Percentiles rank a stretch among this genome's conserved stretches.
These are phyloP conservation scores for Eilema caniola DNA, from an alignment of 2,888 invertebrate species.

Conservation along the genomic window DNA sequence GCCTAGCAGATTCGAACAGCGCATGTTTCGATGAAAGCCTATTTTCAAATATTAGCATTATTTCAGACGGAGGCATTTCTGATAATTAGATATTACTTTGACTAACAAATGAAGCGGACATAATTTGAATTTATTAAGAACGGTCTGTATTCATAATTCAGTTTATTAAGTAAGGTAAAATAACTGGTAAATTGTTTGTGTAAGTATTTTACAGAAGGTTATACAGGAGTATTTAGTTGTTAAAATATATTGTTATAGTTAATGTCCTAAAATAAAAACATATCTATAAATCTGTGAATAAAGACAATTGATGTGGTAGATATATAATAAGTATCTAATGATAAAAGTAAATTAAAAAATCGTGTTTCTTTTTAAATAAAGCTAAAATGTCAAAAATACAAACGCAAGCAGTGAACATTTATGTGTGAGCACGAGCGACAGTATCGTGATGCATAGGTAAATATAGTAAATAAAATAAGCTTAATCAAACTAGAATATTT, in stretches of 20 bases:
- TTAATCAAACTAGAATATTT: constrained; percentile 26
- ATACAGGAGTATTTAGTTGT: neutral
- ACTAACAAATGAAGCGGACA: neutral
- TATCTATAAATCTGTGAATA: neutral
- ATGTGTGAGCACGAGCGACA: constrained; percentile 23
- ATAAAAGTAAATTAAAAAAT: neutral
- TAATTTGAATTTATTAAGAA: neutral
- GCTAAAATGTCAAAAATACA: neutral
- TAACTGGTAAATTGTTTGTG: neutral
- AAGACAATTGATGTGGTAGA: neutral
- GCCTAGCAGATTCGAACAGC: neutral
- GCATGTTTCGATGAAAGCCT: neutral
- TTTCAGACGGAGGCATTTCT: neutral
- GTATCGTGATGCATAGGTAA: constrained; percentile 13
- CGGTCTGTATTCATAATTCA: neutral
- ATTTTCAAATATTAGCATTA: neutral
- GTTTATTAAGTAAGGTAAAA: neutral
- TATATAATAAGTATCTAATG: neutral
- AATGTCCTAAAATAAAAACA: neutral
- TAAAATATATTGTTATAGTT: too few species aligned
- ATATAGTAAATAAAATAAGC: neutral
- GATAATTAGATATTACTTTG: neutral
- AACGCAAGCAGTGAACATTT: constrained; percentile 22
- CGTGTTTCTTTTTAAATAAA: neutral
- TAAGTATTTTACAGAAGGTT: neutral